Conservation (phyloP, 2,888 invertebrate genomes). For the Phyto melanocephala region DNA sequence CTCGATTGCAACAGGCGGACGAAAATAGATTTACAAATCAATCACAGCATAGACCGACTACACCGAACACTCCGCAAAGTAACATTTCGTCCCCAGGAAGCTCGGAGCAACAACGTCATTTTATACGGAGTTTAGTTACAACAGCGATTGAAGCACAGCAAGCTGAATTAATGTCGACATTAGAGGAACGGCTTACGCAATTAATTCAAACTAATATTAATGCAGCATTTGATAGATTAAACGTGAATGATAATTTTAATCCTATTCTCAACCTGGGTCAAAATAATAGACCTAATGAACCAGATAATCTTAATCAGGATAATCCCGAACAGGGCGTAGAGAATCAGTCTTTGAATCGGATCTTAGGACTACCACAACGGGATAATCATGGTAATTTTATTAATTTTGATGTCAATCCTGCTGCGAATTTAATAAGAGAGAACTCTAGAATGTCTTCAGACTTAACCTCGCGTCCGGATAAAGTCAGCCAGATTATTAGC, state of each 20-base stretch:
- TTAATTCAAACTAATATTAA: too few species aligned
- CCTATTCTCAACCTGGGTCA: background rate
- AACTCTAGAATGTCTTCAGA: background rate
- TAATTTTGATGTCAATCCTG: background rate
- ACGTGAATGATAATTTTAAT: background rate
- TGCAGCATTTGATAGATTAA: too few species aligned
- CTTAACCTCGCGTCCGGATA: too few species aligned
- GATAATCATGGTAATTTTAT: background rate
- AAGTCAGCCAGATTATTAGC: too few species aligned
- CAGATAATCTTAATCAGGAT: background rate
- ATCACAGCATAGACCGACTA: background rate
- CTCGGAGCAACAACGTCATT: background rate
- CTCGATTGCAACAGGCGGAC: too few species aligned
- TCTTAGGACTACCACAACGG: background rate
- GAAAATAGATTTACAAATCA: background rate
- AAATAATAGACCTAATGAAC: background rate
- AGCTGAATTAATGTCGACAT: background rate
- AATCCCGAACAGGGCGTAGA: background rate
- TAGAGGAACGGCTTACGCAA: background rate
- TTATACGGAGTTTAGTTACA: too few species aligned
- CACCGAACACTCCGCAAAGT: background rate
- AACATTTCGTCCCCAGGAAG: background rate
- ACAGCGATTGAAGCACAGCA: slow-evolving; percentile 10
- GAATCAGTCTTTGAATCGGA: background rate
- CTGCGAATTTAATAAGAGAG: background rate